Evolutionary conservation across 2,888 invertebrate genomes (phyloP), one percentile per base, ranked within the genome.

Genomic region (Brachyptera putata): DNA sequence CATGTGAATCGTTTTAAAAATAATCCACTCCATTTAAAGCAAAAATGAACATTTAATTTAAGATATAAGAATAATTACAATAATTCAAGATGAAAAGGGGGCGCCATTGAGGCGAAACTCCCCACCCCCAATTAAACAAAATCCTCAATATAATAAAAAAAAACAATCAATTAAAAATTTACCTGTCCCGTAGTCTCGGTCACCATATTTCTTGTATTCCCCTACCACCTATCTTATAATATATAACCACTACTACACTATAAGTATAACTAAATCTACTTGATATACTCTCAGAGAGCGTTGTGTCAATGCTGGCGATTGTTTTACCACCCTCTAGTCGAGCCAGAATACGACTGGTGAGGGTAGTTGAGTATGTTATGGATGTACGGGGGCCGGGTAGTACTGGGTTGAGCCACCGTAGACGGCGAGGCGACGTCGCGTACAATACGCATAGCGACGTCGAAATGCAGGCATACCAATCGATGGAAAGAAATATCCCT

Each of bases 131-230:
- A n/a, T n/a, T n/a, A n/a, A n/a, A n/a, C n/a, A n/a, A n/a, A n/a
- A n/a, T n/a, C n/a, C n/a, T n/a, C n/a, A n/a, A n/a, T 30, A 11
- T 39, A 11, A 9, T 30, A 11, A 39, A 11, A 9, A n/a, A 39
- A 39, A 39, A 7, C n/a, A 39, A 39, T 4, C 7, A 39, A 39
- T 11, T n/a, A 7, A n/a, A 56, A n/a, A 56, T 56, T 48, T 61
- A 63, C 63, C 63, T 63, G 63, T 3, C 39, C 46, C 18, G 62
- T 61, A 36, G 56, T 61, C 56, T 63, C 58, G 21, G 62, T 64
- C 48, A 62, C 61, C 62, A 64, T 61, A 41, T 30, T 48, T 49
- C 24, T 22, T 34, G 21, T 39, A 4, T 36, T 14, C 3, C 50
- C 36, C 30, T 41, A 5, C 41, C 9, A 41, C 14, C 39, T 14